Percentiles rank a stretch among this genome's conserved stretches.
Evolutionary conservation across 2,797 vertebrate genomes (phyloP).

Genomic region (Onychomys arenicola): DNA sequence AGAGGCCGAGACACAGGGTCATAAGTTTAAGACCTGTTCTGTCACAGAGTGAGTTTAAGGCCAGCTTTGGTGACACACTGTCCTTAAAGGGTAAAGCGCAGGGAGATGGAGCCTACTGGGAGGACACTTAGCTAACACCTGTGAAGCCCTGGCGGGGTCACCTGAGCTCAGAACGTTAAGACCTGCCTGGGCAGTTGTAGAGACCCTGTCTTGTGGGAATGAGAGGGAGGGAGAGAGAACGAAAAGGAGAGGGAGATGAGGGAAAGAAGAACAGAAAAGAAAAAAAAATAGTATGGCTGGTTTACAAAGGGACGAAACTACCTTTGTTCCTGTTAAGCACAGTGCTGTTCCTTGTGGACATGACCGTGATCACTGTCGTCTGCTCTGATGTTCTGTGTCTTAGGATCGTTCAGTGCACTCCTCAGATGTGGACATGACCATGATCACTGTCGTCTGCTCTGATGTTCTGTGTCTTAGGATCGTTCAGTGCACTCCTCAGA

Average conservation of each 20-base stretch:
- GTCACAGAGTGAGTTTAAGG: neutral
- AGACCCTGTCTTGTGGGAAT: neutral
- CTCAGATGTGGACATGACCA: conserved; percentile 86
- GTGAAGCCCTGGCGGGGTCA: neutral
- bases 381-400: conserved; percentile 56
- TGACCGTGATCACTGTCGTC: conserved; percentile 62
- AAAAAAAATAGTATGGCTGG: neutral
- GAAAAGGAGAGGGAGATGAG: neutral
- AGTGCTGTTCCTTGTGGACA: conserved; percentile 18
- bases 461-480: conserved; percentile 88
- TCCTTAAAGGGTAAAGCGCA: neutral
- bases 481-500: conserved; percentile 96
- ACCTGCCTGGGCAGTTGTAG: neutral
- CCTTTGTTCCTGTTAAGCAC: conserved; percentile 43
- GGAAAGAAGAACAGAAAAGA: neutral
- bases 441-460: conserved; percentile 61
- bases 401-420: conserved; percentile 97
- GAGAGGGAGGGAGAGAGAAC: neutral
- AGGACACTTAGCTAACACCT: neutral
- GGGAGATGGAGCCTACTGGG: neutral
- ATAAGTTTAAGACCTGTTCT: neutral
- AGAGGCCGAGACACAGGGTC: neutral
- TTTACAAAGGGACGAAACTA: neutral
- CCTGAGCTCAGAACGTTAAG: neutral
- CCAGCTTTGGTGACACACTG: neutral